phyloP scores from a whole-genome alignment of 2,797 vertebrate genomes.

The Ctenopoma multispine region DNA sequence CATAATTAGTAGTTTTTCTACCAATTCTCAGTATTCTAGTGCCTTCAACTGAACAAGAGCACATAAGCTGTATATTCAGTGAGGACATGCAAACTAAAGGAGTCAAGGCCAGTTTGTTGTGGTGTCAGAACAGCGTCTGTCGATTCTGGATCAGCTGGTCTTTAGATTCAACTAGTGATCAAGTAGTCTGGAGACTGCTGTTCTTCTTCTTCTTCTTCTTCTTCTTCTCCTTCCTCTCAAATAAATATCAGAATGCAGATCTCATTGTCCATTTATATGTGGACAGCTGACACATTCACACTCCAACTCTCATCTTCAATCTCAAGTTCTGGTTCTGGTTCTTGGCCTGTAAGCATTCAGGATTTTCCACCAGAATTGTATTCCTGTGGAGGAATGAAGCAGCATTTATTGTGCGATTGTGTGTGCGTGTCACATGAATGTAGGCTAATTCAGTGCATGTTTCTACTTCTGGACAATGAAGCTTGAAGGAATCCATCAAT shows the following conservation, averaged over 20 bases:
- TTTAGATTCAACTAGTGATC: too few relatives aligned
- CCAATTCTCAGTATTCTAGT: not conserved
- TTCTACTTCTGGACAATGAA: slow-evolving; percentile 69
- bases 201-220: too few relatives aligned
- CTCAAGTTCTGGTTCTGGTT: too few relatives aligned
- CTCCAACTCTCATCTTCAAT: too few relatives aligned
- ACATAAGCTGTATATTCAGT: not conserved
- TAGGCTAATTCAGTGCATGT: slow-evolving; percentile 62
- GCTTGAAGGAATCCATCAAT: slow-evolving; percentile 72
- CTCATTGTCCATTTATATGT: too few relatives aligned
- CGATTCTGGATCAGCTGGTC: too few relatives aligned
- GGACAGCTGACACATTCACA: too few relatives aligned
- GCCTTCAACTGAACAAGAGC: too few relatives aligned
- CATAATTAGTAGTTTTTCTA: not conserved
- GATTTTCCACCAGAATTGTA: not conserved
- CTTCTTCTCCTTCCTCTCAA: too few relatives aligned
- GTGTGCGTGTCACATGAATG: slow-evolving; percentile 63
- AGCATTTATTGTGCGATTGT: slow-evolving; percentile 22
- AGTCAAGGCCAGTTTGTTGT: slow-evolving; percentile 1
- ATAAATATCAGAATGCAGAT: too few relatives aligned
- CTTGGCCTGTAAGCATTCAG: not conserved
- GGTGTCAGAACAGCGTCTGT: too few relatives aligned
- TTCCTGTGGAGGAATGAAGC: not conserved
- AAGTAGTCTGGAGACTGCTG: too few relatives aligned
- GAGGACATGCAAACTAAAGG: not conserved